A percentile compares a stretch with the other conserved stretches of the same genome.
Conservation (phyloP, 1,140 invertebrate species). For the Caenorhabditis latens region DNA sequence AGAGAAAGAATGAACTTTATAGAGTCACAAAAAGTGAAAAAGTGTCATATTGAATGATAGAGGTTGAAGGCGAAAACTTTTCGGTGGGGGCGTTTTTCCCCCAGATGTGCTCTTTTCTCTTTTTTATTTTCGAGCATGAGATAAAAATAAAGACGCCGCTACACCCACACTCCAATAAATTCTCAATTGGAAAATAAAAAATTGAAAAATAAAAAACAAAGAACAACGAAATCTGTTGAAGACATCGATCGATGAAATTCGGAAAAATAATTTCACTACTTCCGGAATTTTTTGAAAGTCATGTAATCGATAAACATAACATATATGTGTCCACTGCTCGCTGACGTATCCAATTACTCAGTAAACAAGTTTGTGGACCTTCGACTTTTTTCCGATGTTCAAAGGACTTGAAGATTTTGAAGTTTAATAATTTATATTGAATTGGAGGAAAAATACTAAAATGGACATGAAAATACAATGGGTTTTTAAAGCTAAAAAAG, state of each 20-base stretch:
- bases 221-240: neutral
- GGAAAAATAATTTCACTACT: too few species aligned
- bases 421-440: too few species aligned
- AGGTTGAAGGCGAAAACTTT: neutral
- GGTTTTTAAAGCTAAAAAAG: too few species aligned
- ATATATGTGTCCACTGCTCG: conserved; percentile 1
- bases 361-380: neutral
- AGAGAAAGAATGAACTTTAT: neutral
- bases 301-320: neutral
- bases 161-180: conserved; percentile 38
- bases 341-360: conserved; percentile 13
- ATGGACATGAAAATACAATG: too few species aligned
- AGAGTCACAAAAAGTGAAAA: neutral
- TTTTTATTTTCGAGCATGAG: conserved; percentile 7
- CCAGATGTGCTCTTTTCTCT: conserved; percentile 9
- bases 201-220: neutral
- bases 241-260: neutral
- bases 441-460: too few species aligned
- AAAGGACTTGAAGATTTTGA: too few species aligned
- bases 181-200: conserved; percentile 1
- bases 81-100: conserved; percentile 15
- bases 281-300: neutral
- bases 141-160: conserved; percentile 16
- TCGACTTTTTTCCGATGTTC: neutral
- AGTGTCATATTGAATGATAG: conserved; percentile 17